Base-by-base conservation (phyloP, 2,797 vertebrate species). In the Anas acuta region DNA sequence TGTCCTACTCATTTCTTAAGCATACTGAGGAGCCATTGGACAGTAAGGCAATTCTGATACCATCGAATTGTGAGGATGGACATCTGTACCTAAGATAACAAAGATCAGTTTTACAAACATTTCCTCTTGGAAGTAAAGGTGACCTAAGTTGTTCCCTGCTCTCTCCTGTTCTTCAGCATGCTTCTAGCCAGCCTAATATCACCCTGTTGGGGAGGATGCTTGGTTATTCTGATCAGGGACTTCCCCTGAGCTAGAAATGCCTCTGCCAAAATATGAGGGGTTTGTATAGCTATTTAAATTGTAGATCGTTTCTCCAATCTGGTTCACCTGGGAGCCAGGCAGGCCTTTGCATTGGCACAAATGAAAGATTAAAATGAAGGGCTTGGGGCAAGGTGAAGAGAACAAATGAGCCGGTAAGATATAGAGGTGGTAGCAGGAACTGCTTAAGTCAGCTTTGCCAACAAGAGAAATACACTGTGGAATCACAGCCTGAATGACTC, bases 401-500 rank as follows among this genome's bases (percentile, higher is more conserved):
- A 92, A 62, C 23, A 95, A 92, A 91, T 23, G 91, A 87, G 66
- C 73, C 77, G 54, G 26, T 95, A 60, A 87, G 66, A 62, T 18
- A 43, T 2, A 73, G 92, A 92, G 91, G 39, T 75, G 79, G 56
- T 87, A 76, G 89, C 91, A 95, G 89, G 84, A 95, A 81, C 53
- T 91, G 93, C 93, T 93, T 47, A 6, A 87, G 70, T 95, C 96
- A 96, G 96, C 94, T 90, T 87, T 95, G 90, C 94, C 96, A 93
- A 39, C 85, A 53, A 15, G 96, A 95, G 92, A 87, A 92, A 93
- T 74, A 54, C 92, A 49, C 92, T 25, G 88, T 79, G 86, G 93
- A 95, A 92, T 89, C 86, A 71, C 88, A 93, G 93, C 33, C 90
- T 69, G 88, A 33, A 54, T 96, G 95, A 95, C 95, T 96, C 95